Evolutionary conservation across 2,797 vertebrate genomes (phyloP).

Genomic region (Pipistrellus pipistrellus): DNA sequence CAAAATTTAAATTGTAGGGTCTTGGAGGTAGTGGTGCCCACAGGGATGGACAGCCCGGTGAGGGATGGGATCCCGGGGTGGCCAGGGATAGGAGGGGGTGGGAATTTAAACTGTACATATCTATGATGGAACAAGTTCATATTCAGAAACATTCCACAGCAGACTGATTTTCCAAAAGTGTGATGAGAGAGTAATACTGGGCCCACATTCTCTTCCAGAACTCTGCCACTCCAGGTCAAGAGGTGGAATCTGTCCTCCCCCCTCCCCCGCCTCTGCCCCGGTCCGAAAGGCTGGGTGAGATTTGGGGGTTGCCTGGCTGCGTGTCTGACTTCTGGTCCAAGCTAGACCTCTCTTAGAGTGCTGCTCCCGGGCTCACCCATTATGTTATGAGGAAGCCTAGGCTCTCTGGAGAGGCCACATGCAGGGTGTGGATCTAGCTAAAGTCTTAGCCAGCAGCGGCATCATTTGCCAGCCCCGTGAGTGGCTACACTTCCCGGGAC

Average conservation of each 20-base stretch:
- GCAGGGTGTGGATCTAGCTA: background rate
- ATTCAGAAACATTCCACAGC: background rate
- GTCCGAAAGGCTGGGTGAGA: too few species aligned
- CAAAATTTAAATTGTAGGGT: background rate
- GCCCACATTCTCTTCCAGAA: background rate
- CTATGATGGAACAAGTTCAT: background rate
- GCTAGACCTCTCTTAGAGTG: background rate
- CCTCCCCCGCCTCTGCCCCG: too few species aligned
- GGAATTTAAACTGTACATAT: background rate
- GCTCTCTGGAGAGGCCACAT: background rate
- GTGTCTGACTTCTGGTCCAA: background rate
- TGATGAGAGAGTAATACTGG: background rate
- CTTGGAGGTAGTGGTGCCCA: too few species aligned
- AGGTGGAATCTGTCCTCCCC: too few species aligned
- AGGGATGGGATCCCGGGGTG: too few species aligned
- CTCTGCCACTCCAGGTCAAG: too few species aligned
- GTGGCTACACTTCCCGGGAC: too few species aligned
- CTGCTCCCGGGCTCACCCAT: background rate
- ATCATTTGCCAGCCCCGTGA: rapidly evolving
- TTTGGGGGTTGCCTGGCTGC: background rate
- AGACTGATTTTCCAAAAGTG: background rate
- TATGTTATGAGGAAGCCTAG: background rate
- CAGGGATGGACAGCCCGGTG: too few species aligned
- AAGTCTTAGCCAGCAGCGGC: background rate
- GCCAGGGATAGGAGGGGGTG: too few species aligned